These are phyloP conservation scores for Orthosia gracilis DNA, from an alignment of 2,888 invertebrate species.

Conservation along the genomic window DNA sequence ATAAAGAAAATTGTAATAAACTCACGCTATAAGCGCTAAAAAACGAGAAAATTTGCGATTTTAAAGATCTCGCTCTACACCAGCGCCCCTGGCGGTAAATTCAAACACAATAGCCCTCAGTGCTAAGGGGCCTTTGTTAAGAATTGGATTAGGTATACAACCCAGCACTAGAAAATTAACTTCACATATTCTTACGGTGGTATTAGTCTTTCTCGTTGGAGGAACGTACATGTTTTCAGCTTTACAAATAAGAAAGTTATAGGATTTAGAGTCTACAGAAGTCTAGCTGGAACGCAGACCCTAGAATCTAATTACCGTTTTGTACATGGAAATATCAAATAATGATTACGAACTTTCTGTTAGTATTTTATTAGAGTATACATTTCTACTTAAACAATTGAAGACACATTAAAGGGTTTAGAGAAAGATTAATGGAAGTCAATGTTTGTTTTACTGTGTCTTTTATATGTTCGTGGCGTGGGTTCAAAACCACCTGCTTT, in stretches of 20 bases:
- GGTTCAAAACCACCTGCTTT: constrained; percentile 33
- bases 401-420: constrained; percentile 4
- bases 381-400: constrained; percentile 5
- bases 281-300: constrained; percentile 13
- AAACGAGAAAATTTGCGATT: too few relatives aligned
- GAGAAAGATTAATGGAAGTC: neutral
- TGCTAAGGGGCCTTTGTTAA: constrained; percentile 13
- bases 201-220: constrained; percentile 15
- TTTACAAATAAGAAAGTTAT: constrained; percentile 35
- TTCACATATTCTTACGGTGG: constrained; percentile 29
- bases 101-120: neutral
- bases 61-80: too few relatives aligned
- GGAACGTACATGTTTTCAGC: constrained; percentile 29
- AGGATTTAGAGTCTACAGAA: constrained; percentile 11
- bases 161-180: constrained; percentile 24
- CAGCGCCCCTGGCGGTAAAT: too few relatives aligned
- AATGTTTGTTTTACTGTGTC: constrained; percentile 4
- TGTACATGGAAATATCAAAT: neutral
- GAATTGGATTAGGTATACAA: constrained; percentile 26
- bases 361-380: too few relatives aligned
- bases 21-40: too few relatives aligned
- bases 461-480: neutral
- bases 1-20: too few relatives aligned
- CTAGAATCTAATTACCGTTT: constrained; percentile 24
- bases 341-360: neutral